These are phyloP conservation scores for Conistra vaccinii DNA, from an alignment of 2,888 invertebrate genomes.

Conservation along the genomic window DNA sequence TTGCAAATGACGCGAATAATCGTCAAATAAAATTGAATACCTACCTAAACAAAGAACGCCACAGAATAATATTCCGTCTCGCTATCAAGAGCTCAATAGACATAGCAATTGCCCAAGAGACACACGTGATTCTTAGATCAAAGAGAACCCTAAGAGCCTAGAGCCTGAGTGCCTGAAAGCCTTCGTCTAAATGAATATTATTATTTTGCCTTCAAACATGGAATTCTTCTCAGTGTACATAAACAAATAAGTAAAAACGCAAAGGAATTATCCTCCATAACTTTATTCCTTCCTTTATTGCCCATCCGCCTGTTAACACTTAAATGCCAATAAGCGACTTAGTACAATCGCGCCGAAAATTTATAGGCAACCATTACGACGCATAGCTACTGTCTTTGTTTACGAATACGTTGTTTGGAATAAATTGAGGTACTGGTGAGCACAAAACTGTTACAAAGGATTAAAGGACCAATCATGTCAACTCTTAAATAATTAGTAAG, in stretches of 20 bases:
- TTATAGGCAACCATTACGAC: conserved; percentile 8
- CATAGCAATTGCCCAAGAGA: background rate
- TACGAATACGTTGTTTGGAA: conserved; percentile 11
- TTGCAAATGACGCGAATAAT: background rate
- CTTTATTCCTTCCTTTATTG: conserved; percentile 13
- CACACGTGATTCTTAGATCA: background rate
- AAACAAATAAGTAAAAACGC: background rate
- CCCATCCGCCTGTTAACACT: conserved; percentile 18
- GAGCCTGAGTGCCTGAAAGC: no score
- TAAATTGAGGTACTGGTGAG: background rate
- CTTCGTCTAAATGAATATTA: background rate
- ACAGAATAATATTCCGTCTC: background rate
- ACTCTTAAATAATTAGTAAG: background rate
- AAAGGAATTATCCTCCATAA: background rate
- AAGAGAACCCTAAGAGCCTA: no score
- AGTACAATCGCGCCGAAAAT: conserved; percentile 25
- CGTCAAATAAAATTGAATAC: no score
- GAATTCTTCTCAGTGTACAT: background rate
- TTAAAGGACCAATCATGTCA: background rate
- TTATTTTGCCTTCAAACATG: conserved; percentile 3
- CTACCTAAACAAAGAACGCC: no score
- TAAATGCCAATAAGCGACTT: conserved; percentile 28
- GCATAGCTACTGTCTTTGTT: conserved; percentile 11
- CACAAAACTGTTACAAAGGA: background rate
- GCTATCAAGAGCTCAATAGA: background rate